These are phyloP conservation scores for Sebastes glaucus DNA, from an alignment of 2,797 vertebrate species.

Conservation along the genomic window DNA sequence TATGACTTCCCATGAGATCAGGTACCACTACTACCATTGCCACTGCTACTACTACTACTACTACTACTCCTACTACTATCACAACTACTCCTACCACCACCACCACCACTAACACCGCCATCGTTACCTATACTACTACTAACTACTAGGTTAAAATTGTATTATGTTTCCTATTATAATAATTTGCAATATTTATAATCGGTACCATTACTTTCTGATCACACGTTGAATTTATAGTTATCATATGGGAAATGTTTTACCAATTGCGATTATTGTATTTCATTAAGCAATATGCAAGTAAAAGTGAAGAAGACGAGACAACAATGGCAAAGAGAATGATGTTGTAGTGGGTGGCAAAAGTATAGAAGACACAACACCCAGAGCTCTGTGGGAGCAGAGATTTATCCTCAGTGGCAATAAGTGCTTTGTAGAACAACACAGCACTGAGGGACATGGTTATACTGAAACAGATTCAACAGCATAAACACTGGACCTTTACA, in stretches of 20 bases:
- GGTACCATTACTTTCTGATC: background rate
- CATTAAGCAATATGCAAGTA: background rate
- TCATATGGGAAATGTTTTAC: background rate
- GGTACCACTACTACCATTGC: background rate
- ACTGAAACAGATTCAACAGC: slow-evolving; percentile 20
- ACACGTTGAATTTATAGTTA: background rate
- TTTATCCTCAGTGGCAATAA: slow-evolving; percentile 14
- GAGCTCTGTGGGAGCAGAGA: slow-evolving; percentile 1
- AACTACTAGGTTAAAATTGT: background rate
- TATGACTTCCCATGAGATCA: background rate
- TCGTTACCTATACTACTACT: background rate
- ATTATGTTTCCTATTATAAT: background rate
- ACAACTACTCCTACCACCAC: background rate
- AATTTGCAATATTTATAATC: background rate
- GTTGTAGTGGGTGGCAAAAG: background rate
- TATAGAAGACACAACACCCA: background rate
- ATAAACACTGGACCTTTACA: slow-evolving; percentile 44
- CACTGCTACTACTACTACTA: background rate
- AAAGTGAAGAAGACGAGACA: background rate
- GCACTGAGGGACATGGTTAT: background rate
- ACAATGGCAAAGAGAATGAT: background rate
- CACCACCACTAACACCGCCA: background rate
- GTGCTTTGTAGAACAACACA: slow-evolving; percentile 15
- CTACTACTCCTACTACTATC: background rate
- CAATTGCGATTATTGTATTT: background rate